Evolutionary conservation across 1,140 invertebrate genomes (phyloP).

Genomic region (Drosophila melanogaster): Release_6_plus_ISO1_MT NC_004354.4:17690001-17690500

Average conservation of each 20-base stretch:
- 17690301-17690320: too few relatives aligned
- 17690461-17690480: background rate
- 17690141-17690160: slow-evolving; percentile 57
- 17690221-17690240: background rate
- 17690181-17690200: slow-evolving; percentile 23
- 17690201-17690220: slow-evolving; percentile 9
- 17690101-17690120: slow-evolving; percentile 44
- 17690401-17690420: too few relatives aligned
- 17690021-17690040: slow-evolving; percentile 17
- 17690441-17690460: too few relatives aligned
- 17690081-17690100: background rate
- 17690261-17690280: background rate
- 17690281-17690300: background rate
- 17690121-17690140: slow-evolving; percentile 56
- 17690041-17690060: background rate
- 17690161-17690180: slow-evolving; percentile 52
- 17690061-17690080: background rate
- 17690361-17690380: too few relatives aligned
- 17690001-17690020: slow-evolving; percentile 47
- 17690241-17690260: background rate
- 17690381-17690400: too few relatives aligned
- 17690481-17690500: background rate
- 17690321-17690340: too few relatives aligned
- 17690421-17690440: too few relatives aligned
- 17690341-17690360: too few relatives aligned